Evolutionary conservation across 2,113 vertebrate species (phyloP).

Genomic region (Pedionomus torquatus): DNA sequence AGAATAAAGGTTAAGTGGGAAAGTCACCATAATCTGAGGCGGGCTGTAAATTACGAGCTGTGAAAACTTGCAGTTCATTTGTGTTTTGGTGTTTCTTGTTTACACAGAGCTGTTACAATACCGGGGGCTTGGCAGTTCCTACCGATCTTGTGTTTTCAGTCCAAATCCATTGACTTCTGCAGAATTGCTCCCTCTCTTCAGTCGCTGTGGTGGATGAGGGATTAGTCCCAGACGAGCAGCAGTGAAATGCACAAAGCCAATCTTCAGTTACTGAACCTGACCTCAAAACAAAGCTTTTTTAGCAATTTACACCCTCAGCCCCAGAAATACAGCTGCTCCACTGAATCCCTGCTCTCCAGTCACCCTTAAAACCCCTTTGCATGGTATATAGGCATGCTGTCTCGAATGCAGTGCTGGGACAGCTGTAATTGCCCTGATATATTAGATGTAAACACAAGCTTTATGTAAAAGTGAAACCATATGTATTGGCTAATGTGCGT

Average conservation of each 20-base stretch:
- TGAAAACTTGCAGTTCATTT: background rate
- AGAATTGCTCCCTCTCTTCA: background rate
- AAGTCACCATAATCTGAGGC: background rate
- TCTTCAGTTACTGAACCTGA: background rate
- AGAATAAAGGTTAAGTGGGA: background rate
- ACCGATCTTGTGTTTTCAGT: background rate
- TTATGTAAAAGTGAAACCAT: slow-evolving; percentile 31
- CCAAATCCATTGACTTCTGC: background rate
- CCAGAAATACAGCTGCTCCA: background rate
- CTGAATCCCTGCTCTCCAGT: background rate
- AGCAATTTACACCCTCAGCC: background rate
- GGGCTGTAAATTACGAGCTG: background rate
- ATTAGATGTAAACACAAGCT: background rate
- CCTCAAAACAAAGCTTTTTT: background rate
- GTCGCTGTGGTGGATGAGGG: background rate
- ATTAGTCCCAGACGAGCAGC: background rate
- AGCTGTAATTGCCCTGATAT: background rate
- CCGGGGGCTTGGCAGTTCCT: background rate
- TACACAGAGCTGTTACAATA: background rate
- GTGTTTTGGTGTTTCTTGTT: background rate
- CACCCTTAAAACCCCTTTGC: background rate
- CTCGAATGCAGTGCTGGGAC: background rate
- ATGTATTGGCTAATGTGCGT: background rate
- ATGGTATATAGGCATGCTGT: accelerated
- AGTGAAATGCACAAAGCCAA: background rate